Evolutionary conservation across 2,888 invertebrate species (phyloP).

Genomic region (Agrilus cyanescens): DNA sequence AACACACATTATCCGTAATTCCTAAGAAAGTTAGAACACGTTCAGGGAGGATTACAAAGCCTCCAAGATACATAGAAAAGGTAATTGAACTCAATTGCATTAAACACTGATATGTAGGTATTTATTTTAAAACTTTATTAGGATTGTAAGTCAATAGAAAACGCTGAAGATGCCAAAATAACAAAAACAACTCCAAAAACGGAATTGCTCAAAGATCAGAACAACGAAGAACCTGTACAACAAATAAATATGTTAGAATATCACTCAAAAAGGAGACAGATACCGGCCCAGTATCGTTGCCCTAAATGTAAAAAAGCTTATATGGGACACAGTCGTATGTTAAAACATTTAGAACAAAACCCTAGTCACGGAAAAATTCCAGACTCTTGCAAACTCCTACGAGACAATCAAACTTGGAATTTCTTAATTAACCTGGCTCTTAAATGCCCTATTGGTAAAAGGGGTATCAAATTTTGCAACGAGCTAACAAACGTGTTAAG

Average conservation of each 20-base stretch:
- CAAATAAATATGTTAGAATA: slow-evolving; percentile 11
- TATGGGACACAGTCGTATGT: slow-evolving; percentile 46
- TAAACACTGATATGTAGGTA: background rate
- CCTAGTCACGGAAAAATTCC: slow-evolving; percentile 45
- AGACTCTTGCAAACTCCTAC: slow-evolving; percentile 15
- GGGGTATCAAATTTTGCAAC: slow-evolving; percentile 28
- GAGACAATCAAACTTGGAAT: slow-evolving; percentile 30
- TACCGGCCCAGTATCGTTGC: slow-evolving; percentile 44
- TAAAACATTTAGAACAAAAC: slow-evolving; percentile 48
- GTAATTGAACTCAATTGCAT: slow-evolving; percentile 12
- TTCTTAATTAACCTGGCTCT: slow-evolving; percentile 28
- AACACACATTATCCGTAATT: slow-evolving; percentile 10
- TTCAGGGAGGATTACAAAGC: slow-evolving; percentile 29
- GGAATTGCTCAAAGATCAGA: slow-evolving; percentile 19
- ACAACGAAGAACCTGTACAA: slow-evolving; percentile 6
- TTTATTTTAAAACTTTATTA: background rate
- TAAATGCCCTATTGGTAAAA: slow-evolving; percentile 23
- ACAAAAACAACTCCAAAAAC: slow-evolving; percentile 25
- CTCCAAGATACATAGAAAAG: slow-evolving; percentile 28
- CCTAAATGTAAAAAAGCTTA: slow-evolving; percentile 54
- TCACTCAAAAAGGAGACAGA: slow-evolving; percentile 31
- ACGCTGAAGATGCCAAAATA: slow-evolving; percentile 13
- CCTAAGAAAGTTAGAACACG: slow-evolving; percentile 25
- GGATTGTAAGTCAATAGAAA: slow-evolving; percentile 6
- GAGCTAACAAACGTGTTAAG: slow-evolving; percentile 29